Percentiles rank a stretch among this genome's conserved stretches.
These are phyloP conservation scores for Patiria miniata DNA, from an alignment of 35 echinoderm and acorn worm species.

Conservation along the genomic window DNA sequence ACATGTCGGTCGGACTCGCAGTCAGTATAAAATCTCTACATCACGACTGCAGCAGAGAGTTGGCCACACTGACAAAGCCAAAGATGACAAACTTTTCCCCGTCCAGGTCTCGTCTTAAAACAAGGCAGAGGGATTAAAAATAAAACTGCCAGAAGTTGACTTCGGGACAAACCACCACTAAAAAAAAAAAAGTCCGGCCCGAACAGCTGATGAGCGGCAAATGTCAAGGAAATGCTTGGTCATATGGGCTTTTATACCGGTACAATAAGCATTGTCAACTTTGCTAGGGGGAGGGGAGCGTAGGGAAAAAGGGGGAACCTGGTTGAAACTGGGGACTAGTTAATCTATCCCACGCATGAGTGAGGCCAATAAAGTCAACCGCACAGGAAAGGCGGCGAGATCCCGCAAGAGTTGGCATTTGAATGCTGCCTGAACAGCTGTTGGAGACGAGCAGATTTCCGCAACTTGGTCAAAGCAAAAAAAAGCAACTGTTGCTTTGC, in stretches of 20 bases:
- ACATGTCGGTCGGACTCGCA: too few relatives aligned
- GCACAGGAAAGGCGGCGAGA: neutral
- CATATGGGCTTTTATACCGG: neutral
- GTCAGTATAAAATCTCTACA: too few relatives aligned
- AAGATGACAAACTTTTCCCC: too few relatives aligned
- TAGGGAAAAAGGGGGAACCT: neutral
- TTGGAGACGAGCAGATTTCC: conserved; percentile 1
- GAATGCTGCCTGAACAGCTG: neutral
- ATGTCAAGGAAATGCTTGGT: neutral
- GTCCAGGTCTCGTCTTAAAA: too few relatives aligned
- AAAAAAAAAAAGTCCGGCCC: neutral
- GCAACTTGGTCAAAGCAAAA: neutral
- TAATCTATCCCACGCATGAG: neutral
- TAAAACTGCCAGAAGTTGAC: too few relatives aligned
- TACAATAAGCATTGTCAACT: neutral
- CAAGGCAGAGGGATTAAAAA: too few relatives aligned
- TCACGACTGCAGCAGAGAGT: too few relatives aligned
- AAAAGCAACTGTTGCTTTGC: too few relatives aligned
- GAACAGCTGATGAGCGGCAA: neutral
- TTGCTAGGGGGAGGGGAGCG: neutral
- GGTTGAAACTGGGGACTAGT: neutral
- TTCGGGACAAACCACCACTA: neutral
- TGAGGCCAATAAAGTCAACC: neutral
- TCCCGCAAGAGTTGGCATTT: neutral
- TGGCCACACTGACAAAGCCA: too few relatives aligned